Base-by-base conservation (phyloP, 2,113 vertebrate genomes). In the Noctilio leporinus region DNA sequence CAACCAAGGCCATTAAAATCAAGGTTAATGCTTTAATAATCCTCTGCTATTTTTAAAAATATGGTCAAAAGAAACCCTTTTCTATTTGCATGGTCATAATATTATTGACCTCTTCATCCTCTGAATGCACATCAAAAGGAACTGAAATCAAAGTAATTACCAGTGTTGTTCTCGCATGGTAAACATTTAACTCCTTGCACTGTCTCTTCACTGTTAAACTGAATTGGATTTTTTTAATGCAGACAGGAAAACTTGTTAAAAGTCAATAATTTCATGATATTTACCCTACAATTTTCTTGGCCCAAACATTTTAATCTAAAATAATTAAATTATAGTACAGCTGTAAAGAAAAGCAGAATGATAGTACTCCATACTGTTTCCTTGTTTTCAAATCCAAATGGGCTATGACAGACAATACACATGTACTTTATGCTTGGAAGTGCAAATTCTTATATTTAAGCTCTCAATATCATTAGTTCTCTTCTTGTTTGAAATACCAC, bases 1-100 rank as follows among this genome's bases (percentile, higher is more conserved):
- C 98, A 98, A 98, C 98, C 98, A 98, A 98, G 98, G 98, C 98
- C 98, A 99, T 99, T 99, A 99, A 99, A 99, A 99, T 98, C 98
- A 98, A 99, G 99, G 99, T 99, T 99, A 99, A 99, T 99, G 98
- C 99, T 98, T 98, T 98, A 98, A 99, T 99, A 98, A 98, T 98
- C 98, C 98, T 98, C 97, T 97, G 98, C 98, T 98, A 97, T 89
- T 98, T 98, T 97, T 98, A 62, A 62, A 67, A 97, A 98, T 98
- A 98, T 97, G 98, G 98, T 98, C 98, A 98, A 98, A 98, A 98
- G 98, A 96, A 98, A 98, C 93, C 96, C 96, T 98, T 98, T 98
- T 99, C 98, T 98, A 98, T 99, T 99, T 99, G 98, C 98, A 98
- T 98, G 98, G 98, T 97, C 98, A 98, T 98, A 98, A 98, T 98